Conservation (phyloP, 2,888 invertebrate genomes). For the Branchellion lobata region DNA sequence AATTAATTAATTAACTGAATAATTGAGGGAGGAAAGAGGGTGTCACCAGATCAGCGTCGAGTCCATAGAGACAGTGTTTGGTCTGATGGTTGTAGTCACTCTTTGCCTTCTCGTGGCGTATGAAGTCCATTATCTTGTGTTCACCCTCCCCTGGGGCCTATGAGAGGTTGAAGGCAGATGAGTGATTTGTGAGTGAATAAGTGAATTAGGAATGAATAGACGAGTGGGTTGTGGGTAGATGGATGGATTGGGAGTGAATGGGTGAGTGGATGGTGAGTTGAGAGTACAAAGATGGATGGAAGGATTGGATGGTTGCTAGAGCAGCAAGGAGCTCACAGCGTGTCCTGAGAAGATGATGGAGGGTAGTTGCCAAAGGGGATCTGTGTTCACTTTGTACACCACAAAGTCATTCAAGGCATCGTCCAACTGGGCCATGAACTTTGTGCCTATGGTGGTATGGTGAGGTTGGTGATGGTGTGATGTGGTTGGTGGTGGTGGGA, state of each 20-base stretch:
- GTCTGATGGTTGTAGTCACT: slow-evolving; percentile 85
- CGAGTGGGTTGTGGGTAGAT: neutral
- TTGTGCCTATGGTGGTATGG: slow-evolving; percentile 62
- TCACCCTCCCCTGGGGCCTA: slow-evolving; percentile 86
- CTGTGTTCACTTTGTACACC: slow-evolving; percentile 74
- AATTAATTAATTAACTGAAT: too few species aligned
- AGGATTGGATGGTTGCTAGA: neutral
- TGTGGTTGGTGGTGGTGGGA: neutral
- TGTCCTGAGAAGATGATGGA: slow-evolving; percentile 87
- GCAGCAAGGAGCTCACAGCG: slow-evolving; percentile 69
- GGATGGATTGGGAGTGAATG: neutral
- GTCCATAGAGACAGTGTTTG: slow-evolving; percentile 90
- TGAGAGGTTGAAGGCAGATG: neutral
- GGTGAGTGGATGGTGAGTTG: too few species aligned
- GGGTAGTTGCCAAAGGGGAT: slow-evolving; percentile 82
- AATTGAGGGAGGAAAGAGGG: too few species aligned
- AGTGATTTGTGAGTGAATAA: neutral
- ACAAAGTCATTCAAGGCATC: slow-evolving; percentile 84
- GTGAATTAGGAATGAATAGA: too few species aligned
- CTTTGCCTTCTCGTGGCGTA: slow-evolving; percentile 77
- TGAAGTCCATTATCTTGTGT: slow-evolving; percentile 98
- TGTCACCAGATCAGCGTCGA: slow-evolving; percentile 84
- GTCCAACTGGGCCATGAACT: slow-evolving; percentile 87
- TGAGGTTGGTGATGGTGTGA: neutral
- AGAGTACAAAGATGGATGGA: neutral